phyloP scores from a whole-genome alignment of 92 coral and sea anemone species.

The Parazoanthus atlanticus region DNA sequence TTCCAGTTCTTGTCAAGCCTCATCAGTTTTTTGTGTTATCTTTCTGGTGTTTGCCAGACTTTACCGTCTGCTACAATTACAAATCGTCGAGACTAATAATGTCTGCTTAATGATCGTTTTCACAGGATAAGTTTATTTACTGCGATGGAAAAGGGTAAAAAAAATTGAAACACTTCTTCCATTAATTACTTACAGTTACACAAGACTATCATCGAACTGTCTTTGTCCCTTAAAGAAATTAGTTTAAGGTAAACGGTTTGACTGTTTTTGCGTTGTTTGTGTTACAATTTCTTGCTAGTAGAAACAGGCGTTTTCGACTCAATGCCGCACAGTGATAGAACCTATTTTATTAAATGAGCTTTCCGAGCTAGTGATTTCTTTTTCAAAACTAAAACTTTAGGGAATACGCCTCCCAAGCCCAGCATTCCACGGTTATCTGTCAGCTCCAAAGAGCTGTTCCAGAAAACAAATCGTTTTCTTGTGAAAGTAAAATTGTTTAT shows the following conservation, averaged over 20 bases:
- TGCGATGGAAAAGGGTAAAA: slow-evolving; percentile 2
- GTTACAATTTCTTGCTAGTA: background rate
- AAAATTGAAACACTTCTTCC: background rate
- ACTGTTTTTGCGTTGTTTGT: background rate
- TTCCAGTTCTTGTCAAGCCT: no score
- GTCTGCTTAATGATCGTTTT: no score
- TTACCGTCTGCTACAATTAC: no score
- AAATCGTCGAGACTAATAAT: background rate
- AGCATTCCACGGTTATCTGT: slow-evolving; percentile 38
- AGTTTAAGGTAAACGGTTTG: background rate
- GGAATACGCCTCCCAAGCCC: background rate
- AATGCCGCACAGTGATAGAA: slow-evolving; percentile 16
- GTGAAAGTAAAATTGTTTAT: slow-evolving; percentile 3
- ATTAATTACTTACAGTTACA: background rate
- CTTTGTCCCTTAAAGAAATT: background rate
- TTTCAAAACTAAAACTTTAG: slow-evolving; percentile 3
- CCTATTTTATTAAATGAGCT: slow-evolving; percentile 22
- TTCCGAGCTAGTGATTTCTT: slow-evolving; percentile 39
- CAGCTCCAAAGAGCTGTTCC: slow-evolving; percentile 7
- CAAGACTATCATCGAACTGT: background rate
- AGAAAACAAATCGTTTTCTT: slow-evolving; percentile 2
- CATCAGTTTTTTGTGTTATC: no score
- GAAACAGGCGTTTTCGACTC: background rate
- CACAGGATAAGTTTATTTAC: background rate
- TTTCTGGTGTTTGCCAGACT: background rate